phyloP scores from a whole-genome alignment of 1,140 invertebrate species.

The Zaprionus taronus region DNA sequence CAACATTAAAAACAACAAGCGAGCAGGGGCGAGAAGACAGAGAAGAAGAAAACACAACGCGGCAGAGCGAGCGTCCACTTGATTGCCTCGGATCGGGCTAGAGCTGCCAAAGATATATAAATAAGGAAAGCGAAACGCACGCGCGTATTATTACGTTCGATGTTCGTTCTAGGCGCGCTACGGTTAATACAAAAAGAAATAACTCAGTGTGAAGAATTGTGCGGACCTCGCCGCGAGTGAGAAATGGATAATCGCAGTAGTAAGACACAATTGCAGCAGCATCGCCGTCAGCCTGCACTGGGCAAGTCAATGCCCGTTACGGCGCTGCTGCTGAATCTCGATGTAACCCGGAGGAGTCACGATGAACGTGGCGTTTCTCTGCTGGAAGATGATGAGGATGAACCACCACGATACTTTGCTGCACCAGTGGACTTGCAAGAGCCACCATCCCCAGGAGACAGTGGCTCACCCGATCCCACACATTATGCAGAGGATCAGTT shows the following conservation, averaged over 20 bases:
- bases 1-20: slow-evolving; percentile 46
- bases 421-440: slow-evolving; percentile 45
- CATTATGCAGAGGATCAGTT: slow-evolving; percentile 34
- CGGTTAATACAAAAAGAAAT: slow-evolving; percentile 5
- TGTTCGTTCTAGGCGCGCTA: slow-evolving; percentile 68
- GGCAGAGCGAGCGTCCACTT: slow-evolving; percentile 63
- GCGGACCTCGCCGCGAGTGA: slow-evolving; percentile 33
- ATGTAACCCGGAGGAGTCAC: slow-evolving; percentile 32
- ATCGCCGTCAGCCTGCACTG: slow-evolving; percentile 72
- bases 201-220: slow-evolving; percentile 13
- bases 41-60: slow-evolving; percentile 28
- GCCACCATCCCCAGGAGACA: slow-evolving; percentile 53
- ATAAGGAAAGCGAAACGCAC: slow-evolving; percentile 80
- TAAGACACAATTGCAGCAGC: slow-evolving; percentile 49
- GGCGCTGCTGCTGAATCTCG: slow-evolving; percentile 66
- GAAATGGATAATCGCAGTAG: slow-evolving; percentile 56
- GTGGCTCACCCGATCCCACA: slow-evolving; percentile 19
- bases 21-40: slow-evolving; percentile 14
- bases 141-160: slow-evolving; percentile 75
- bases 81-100: slow-evolving; percentile 79
- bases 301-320: slow-evolving; percentile 83
- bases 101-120: slow-evolving; percentile 73
- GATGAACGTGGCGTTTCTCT: slow-evolving; percentile 18
- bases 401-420: slow-evolving; percentile 68
- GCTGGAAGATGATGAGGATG: slow-evolving; percentile 44